Percentiles rank a stretch among this genome's conserved stretches.
Evolutionary conservation across 2,888 invertebrate genomes (phyloP).

Genomic region (Drosophila fungiperda): DNA sequence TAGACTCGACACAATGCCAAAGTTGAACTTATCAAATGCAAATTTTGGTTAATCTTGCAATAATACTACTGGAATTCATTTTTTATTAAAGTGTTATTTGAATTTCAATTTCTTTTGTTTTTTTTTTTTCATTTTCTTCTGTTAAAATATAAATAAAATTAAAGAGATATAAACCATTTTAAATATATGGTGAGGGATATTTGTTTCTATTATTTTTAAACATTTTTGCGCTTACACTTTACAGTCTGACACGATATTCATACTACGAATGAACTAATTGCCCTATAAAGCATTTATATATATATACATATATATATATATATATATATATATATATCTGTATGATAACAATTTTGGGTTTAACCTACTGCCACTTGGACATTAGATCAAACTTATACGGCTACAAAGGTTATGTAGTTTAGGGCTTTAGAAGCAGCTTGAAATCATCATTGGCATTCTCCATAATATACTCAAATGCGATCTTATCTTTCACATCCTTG

Average conservation of each 20-base stretch:
- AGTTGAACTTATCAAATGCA: constrained; percentile 30
- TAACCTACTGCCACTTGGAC: constrained; percentile 11
- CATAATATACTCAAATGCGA: constrained; percentile 84
- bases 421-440: constrained; percentile 83
- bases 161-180: constrained; percentile 7
- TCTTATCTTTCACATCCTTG: constrained; percentile 85
- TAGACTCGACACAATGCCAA: constrained; percentile 19
- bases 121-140: constrained; percentile 1
- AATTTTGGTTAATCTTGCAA: constrained; percentile 24
- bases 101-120: background rate
- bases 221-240: constrained; percentile 51
- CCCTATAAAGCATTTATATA: constrained; percentile 6
- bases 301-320: background rate
- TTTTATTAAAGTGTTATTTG: constrained; percentile 3
- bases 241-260: constrained; percentile 33
- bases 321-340: constrained; percentile 4
- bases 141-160: constrained; percentile 20
- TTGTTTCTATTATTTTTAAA: constrained; percentile 7
- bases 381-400: constrained; percentile 17
- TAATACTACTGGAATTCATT: constrained; percentile 7
- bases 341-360: constrained; percentile 32
- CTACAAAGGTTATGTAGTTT: constrained; percentile 31
- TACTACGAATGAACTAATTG: constrained; percentile 26
- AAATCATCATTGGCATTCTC: constrained; percentile 84
- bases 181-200: constrained; percentile 1